Base-by-base conservation (phyloP, 2,888 invertebrate genomes). In the Halictus ligatus region DNA sequence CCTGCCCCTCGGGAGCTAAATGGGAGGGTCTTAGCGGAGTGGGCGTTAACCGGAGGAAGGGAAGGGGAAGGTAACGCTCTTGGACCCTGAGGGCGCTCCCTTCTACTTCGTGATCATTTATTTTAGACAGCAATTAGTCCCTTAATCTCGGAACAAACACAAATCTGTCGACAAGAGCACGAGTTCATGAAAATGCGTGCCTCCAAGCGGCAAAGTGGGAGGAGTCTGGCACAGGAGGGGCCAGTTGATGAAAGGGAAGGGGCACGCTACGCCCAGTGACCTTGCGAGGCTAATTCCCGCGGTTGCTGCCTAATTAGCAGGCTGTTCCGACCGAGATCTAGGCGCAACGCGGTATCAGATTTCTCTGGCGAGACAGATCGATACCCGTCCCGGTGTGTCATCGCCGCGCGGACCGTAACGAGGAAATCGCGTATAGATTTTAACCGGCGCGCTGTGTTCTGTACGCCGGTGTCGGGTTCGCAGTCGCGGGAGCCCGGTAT, bases 401-500 rank as follows among this genome's bases (percentile, higher is more conserved):
- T 83, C 77, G 71, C 40, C 40, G 74, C 80, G 75, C 12, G 48
- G 80, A 50, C 74, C 74, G 74, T 79, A 72, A 64, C 48, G 43
- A 64, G 60, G 64, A 29, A 79, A 83, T 83, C 80, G 80, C 69
- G 80, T 83, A 83, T 79, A 73, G 83, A 85, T 83, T 84, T 83
- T 78, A 80, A 71, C 75, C 79, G 76, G 72, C 15, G 54, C 10
- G 54, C 21, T 8, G 8, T 54, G 21, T 54, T 8, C 18, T 67
- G 60, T 13, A 25, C 25, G 29, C 79, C 72, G 79, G 73, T 88
- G 77, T 88, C 83, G 81, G 46, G 79, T 86, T 89, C 86, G 82
- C 81, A 89, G 82, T 89, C 86, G 82, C 71, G 77, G 18, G 10
- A 21, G 54, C 54, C 25, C 29, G 74, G 73, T 88, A 85, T 88